Evolutionary conservation across 1,140 invertebrate species (phyloP).

Genomic region (Brachionus angularis): DNA sequence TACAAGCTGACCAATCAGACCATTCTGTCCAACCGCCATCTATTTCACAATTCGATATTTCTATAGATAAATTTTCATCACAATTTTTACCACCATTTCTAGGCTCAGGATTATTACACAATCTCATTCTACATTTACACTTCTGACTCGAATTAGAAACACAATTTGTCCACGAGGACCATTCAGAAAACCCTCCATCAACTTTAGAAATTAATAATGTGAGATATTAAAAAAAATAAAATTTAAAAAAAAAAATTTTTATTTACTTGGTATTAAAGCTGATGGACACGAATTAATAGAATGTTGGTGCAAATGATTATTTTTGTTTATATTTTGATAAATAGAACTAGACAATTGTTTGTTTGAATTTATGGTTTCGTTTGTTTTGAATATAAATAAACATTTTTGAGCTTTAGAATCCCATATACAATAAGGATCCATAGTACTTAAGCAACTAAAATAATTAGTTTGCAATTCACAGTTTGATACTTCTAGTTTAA

Average conservation of each 20-base stretch:
- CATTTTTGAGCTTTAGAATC: slow-evolving; percentile 15
- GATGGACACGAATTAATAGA: slow-evolving; percentile 16
- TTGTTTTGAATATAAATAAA: not conserved
- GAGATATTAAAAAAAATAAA: not conserved
- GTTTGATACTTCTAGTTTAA: slow-evolving; percentile 19
- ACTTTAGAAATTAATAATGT: not conserved
- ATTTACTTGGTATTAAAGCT: not conserved
- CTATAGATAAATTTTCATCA: slow-evolving; percentile 19
- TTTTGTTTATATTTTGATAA: too few relatives aligned
- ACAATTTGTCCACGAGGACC: slow-evolving; percentile 12
- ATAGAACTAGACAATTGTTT: too few relatives aligned
- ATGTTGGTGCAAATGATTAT: slow-evolving; percentile 18
- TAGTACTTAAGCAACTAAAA: slow-evolving; percentile 12
- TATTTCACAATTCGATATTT: slow-evolving; percentile 23
- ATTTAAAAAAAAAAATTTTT: not conserved
- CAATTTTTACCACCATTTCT: slow-evolving; percentile 13
- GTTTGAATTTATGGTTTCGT: not conserved
- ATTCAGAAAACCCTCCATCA: slow-evolving; percentile 21
- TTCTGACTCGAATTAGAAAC: not conserved
- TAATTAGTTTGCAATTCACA: not conserved
- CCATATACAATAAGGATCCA: slow-evolving; percentile 39
- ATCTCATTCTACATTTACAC: slow-evolving; percentile 30
- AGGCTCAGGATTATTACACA: slow-evolving; percentile 4
- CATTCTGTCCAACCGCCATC: slow-evolving; percentile 37
- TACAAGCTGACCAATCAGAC: slow-evolving; percentile 25